These are phyloP conservation scores for Mirounga angustirostris DNA, from an alignment of 2,113 vertebrate genomes.

Conservation along the genomic window DNA sequence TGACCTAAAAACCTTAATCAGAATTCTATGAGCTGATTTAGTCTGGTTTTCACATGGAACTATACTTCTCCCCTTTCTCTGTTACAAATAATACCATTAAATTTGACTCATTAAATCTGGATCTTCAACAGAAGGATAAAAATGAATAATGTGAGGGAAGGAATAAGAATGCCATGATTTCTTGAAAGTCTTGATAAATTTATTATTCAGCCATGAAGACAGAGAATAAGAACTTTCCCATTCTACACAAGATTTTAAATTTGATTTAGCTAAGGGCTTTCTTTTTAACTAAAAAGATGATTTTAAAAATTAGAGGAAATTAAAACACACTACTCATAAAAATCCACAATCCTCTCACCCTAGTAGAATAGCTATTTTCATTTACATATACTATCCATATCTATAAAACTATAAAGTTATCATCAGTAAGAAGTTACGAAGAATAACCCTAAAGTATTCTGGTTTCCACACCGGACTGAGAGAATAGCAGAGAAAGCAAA, in stretches of 20 bases:
- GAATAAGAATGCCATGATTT: not conserved
- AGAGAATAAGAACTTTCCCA: not conserved
- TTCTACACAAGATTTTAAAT: not conserved
- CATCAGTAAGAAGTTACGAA: not conserved
- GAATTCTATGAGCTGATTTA: not conserved
- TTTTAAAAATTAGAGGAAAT: not conserved
- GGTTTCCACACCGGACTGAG: not conserved
- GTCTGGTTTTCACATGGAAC: not conserved
- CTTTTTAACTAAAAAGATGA: slow-evolving; percentile 6
- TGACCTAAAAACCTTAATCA: not conserved
- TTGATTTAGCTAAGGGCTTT: not conserved
- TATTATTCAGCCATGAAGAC: not conserved
- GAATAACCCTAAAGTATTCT: not conserved
- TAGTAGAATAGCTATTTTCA: not conserved
- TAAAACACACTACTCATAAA: not conserved
- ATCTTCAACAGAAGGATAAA: not conserved
- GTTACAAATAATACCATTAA: not conserved
- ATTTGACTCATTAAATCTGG: not conserved
- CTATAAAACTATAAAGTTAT: not conserved
- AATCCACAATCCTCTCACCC: not conserved
- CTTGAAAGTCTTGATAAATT: not conserved
- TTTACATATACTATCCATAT: not conserved
- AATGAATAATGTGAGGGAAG: not conserved
- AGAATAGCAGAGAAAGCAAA: not conserved
- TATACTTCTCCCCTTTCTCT: not conserved